Evolutionary conservation across 2,113 vertebrate species (phyloP), one percentile per base, ranked within the genome.

Genomic region (Cottus gobio): DNA sequence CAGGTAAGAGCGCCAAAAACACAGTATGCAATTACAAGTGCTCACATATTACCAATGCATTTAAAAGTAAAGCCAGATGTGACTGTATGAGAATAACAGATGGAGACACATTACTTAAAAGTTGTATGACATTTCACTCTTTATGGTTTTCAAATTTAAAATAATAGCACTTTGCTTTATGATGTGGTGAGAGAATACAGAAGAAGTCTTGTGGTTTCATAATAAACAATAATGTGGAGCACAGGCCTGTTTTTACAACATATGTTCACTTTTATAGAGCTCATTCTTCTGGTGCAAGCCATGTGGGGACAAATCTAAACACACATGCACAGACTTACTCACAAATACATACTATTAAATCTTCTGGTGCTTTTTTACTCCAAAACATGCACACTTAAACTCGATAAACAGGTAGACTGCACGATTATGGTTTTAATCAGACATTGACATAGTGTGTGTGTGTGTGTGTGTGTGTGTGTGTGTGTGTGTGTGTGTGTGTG

Each of bases 1-100:
- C 46, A 86, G 95, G 96, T 96, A 81, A 74, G 46, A 60, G 67
- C 15, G 34, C 52, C 22, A 37, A n/a, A 44, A 12, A 66, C 13
- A 64, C 31, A 52, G 18, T 10, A 15, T 2, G 61, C 52, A 46
- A 11, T 31, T 15, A 42, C 10, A 46, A 16, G 36, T 68, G 44
- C 34, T 61, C 7, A 28, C 15, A 46, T 22, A 8, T 4, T n/a
- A 20, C 13, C 36, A 15, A 5, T 58, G 39, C 24, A 26, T 28
- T 62, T 22, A 44, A 34, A 22, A 18, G n/a, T 52, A n/a, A 71
- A 31, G 60, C 56, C 64, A 75, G 30, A 65, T 70, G 64, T 39
- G n/a, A 36, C 22, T 37, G 7, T 67, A 31, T 39, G 13, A 79
- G 39, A 26, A 28, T 26, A 60, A 60, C 26, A 66, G 30, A 72